phyloP scores from a whole-genome alignment of 2,888 invertebrate genomes.

The Theristus sp. region DNA sequence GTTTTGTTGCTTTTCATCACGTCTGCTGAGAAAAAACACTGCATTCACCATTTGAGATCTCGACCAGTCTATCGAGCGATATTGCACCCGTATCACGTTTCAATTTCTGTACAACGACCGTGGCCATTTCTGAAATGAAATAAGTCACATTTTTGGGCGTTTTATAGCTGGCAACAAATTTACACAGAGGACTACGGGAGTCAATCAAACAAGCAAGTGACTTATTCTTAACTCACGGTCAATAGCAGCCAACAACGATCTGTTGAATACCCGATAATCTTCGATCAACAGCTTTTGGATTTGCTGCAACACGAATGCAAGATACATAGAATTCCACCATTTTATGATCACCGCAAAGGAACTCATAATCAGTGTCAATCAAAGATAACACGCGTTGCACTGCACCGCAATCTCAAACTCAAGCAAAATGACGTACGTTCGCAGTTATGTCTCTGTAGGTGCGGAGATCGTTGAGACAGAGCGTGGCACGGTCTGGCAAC shows the following conservation, averaged over 20 bases:
- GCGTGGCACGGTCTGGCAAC: neutral
- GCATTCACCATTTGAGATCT: neutral
- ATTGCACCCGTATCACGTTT: neutral
- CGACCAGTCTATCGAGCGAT: neutral
- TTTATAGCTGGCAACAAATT: no score
- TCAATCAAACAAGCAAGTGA: no score
- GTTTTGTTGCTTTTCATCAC: neutral
- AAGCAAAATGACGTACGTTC: neutral
- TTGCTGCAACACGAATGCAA: no score
- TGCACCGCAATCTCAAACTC: no score
- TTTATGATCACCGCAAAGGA: no score
- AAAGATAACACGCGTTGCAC: no score
- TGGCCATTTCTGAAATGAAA: neutral
- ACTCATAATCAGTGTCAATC: no score
- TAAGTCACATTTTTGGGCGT: no score
- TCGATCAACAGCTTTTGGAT: neutral
- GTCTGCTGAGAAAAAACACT: neutral
- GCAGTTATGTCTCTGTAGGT: conserved; percentile 2
- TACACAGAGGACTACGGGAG: no score
- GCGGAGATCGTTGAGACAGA: neutral
- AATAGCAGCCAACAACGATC: neutral
- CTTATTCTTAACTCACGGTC: no score
- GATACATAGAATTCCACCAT: no score
- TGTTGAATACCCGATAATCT: neutral
- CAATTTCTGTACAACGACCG: neutral